phyloP scores from a whole-genome alignment of 2,113 vertebrate genomes.

The Podilymbus podiceps region DNA sequence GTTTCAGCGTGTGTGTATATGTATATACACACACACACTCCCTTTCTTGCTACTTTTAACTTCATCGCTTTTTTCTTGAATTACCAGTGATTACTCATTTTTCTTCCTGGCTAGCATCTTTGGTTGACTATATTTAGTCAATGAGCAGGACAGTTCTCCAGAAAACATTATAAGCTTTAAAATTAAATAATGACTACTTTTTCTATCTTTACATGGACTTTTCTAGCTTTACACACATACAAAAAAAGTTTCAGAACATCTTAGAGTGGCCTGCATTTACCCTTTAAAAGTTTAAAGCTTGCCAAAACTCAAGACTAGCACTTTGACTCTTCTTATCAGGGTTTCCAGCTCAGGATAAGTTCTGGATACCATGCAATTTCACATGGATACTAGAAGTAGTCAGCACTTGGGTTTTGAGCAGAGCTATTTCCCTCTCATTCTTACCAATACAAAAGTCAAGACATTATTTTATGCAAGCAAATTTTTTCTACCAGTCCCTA shows the following conservation, averaged over 20 bases:
- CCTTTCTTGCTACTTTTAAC: not conserved
- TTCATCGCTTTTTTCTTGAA: not conserved
- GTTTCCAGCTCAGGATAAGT: not conserved
- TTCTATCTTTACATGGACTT: not conserved
- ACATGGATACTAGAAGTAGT: not conserved
- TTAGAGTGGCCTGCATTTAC: not conserved
- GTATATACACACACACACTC: too few relatives aligned
- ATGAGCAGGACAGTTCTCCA: not conserved
- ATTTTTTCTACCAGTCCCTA: not conserved
- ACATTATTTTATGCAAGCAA: not conserved
- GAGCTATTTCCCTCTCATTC: not conserved
- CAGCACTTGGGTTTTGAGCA: not conserved
- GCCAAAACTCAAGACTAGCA: not conserved
- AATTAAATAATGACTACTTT: not conserved
- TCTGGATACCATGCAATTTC: not conserved
- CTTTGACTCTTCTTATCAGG: not conserved
- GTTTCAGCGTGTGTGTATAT: not conserved
- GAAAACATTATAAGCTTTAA: not conserved
- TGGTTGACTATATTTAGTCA: not conserved
- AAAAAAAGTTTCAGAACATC: not conserved
- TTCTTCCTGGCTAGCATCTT: not conserved
- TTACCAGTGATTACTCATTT: not conserved
- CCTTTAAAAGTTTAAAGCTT: not conserved
- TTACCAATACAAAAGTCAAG: not conserved
- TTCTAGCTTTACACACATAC: not conserved